phyloP scores from a whole-genome alignment of 2,888 invertebrate genomes.

The Scaptomyza flava region DNA sequence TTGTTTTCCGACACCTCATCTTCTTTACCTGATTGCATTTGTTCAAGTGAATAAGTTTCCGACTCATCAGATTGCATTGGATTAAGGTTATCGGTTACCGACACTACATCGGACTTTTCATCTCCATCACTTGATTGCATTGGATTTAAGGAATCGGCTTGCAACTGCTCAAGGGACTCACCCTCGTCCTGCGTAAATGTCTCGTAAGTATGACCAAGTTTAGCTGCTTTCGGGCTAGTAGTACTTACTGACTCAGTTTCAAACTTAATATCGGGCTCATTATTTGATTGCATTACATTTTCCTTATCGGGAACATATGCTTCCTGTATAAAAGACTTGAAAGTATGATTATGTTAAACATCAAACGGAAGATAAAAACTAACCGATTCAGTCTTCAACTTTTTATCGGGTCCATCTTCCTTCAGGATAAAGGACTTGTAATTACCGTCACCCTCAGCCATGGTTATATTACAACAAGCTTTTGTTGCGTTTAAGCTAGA shows the following conservation, averaged over 20 bases:
- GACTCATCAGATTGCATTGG: not conserved
- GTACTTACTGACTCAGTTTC: not conserved
- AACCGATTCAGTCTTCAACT: not conserved
- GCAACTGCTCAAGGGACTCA: not conserved
- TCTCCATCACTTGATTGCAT: not conserved
- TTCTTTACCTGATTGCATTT: not conserved
- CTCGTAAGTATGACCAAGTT: not conserved
- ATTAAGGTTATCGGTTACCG: not conserved
- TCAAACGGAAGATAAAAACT: not conserved
- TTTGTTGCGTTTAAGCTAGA: not conserved
- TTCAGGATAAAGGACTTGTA: not conserved
- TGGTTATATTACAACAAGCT: not conserved
- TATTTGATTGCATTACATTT: not conserved
- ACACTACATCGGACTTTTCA: too few relatives aligned
- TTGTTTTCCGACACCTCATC: not conserved
- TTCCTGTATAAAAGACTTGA: not conserved
- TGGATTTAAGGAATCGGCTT: not conserved
- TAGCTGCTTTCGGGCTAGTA: not conserved
- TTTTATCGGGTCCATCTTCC: not conserved
- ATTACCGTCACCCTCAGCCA: constrained; percentile 14
- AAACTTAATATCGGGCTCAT: not conserved
- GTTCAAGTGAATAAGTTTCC: too few relatives aligned
- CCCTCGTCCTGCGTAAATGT: not conserved
- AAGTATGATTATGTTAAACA: not conserved
- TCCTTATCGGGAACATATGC: not conserved